Base-by-base conservation (phyloP, 2,888 invertebrate genomes). In the Dromius quadrimaculatus region DNA sequence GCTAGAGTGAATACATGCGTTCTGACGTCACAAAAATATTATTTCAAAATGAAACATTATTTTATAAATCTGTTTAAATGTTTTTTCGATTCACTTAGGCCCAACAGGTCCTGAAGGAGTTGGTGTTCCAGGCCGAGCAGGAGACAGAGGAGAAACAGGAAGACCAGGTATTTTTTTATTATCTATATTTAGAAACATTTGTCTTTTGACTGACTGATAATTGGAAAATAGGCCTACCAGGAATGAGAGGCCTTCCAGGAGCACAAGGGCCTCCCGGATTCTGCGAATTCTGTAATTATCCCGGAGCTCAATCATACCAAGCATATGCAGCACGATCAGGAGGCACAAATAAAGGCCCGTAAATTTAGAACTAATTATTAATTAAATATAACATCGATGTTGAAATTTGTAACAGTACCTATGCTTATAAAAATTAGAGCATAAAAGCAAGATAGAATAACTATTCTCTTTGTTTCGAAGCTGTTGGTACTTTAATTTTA, bases 111-210 rank as follows among this genome's bases (percentile, higher is more conserved):
- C 87, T 36, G 87, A 89, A 68, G 88, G 89, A 3, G 81, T 87
- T 72, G 89, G 89, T 15, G 72, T 84, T 20, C 86, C 87, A 13
- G 94, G 94, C n/a, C 85, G 91, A 78, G 85, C 87, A 36, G 94
- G 94, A 0, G 90, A 90, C 72, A 84, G 92, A 77, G 94, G 94
- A 5, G 90, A 91, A 76, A 82, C 89, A 2, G 94, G 93, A 54
- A 83, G 88, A 80, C 87, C 89, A 83, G 92, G 92, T 90, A 68
- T 15, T 54, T n/a, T 2, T 15, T 22, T 32, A 32, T 15, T 57
- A 15, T 43, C 1, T 43, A 15, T 2, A 13, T 13, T 13, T 9
- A 43, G 17, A 43, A 1, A 43, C n/a, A 11, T 2, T 9, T 43
- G 17, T n/a, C n/a, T 2, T 9, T 54, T n/a, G 8, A 4, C 20